Conservation (phyloP, 2,113 vertebrate genomes). For the Oryzias melastigma region DNA sequence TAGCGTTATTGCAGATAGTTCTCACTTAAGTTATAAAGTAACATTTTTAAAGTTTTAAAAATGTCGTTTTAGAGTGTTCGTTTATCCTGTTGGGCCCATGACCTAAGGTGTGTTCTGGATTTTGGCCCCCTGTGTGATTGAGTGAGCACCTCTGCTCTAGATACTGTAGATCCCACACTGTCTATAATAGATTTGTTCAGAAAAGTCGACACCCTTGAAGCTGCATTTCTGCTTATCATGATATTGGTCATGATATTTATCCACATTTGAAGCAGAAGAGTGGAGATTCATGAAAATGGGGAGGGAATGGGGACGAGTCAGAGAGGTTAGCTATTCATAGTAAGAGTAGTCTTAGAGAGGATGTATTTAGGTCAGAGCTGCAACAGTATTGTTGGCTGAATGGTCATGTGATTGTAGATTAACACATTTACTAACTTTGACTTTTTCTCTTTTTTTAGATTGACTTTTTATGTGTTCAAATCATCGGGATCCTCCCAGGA, state of each 20-base stretch:
- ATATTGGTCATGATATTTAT: not conserved
- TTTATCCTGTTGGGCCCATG: no score
- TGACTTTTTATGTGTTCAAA: not conserved
- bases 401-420: not conserved
- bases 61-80: no score
- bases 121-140: no score
- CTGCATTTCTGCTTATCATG: not conserved
- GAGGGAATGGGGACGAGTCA: conserved; percentile 33
- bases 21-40: no score
- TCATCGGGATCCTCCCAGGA: not conserved
- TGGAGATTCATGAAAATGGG: conserved; percentile 26
- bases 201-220: not conserved
- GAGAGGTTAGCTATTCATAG: conserved; percentile 38
- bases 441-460: not conserved
- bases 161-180: no score
- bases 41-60: no score
- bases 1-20: no score
- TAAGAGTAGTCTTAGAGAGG: conserved; percentile 11
- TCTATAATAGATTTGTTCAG: not conserved
- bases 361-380: conserved; percentile 41
- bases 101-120: no score
- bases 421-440: not conserved
- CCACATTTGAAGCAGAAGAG: conserved; percentile 16
- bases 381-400: not conserved
- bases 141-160: no score